Conservation (phyloP, 2,888 invertebrate genomes). For the Serrognathus titanus region DNA sequence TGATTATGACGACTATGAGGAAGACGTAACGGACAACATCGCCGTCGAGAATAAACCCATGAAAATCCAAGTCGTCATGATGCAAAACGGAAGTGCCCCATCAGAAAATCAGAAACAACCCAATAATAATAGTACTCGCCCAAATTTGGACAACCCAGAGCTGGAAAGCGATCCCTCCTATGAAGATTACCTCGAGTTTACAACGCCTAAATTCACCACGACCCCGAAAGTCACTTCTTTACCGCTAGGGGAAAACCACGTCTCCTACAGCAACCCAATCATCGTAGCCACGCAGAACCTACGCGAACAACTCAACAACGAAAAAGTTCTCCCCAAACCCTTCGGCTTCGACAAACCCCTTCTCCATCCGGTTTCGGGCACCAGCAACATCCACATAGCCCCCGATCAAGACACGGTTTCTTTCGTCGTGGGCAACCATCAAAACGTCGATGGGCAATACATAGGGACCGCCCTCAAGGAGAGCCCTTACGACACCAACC, state of each 20-base stretch:
- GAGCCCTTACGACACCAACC: slow-evolving; percentile 47
- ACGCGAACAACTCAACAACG: slow-evolving; percentile 44
- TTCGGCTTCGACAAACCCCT: slow-evolving; percentile 33
- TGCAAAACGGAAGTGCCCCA: not conserved
- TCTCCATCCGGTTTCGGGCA: slow-evolving; percentile 52
- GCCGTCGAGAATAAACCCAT: slow-evolving; percentile 36
- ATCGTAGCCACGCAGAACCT: slow-evolving; percentile 46
- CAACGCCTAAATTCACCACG: not conserved
- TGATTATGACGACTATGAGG: slow-evolving; percentile 38
- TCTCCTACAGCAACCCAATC: slow-evolving; percentile 34
- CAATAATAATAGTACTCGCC: too few species aligned
- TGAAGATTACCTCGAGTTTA: not conserved
- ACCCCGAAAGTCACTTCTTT: slow-evolving; percentile 43
- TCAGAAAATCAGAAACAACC: not conserved
- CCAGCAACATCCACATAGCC: slow-evolving; percentile 62
- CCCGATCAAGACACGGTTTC: slow-evolving; percentile 63
- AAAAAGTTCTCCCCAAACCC: slow-evolving; percentile 40
- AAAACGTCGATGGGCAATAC: slow-evolving; percentile 52
- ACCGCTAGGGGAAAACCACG: slow-evolving; percentile 47
- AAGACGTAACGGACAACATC: slow-evolving; percentile 34
- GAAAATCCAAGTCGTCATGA: slow-evolving; percentile 1
- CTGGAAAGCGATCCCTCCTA: not conserved
- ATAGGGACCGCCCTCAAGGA: slow-evolving; percentile 53
- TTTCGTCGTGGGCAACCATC: slow-evolving; percentile 62
- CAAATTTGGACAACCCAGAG: not conserved